Conservation (phyloP, 1,140 invertebrate genomes). For the Lordiphosa clarofinis region DNA sequence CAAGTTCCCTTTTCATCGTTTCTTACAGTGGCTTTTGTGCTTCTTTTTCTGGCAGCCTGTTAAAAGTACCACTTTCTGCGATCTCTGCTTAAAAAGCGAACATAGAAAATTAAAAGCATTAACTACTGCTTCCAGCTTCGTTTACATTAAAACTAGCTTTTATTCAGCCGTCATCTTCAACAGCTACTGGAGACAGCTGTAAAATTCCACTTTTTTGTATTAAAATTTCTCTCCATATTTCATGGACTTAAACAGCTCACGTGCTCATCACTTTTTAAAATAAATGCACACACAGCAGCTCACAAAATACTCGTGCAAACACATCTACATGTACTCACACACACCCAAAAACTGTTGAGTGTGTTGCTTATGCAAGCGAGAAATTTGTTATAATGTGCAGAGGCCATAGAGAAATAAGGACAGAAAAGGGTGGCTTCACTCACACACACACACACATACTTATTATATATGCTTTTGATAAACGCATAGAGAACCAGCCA, state of each 20-base stretch:
- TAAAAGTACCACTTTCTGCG: too few relatives aligned
- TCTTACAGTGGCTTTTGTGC: too few relatives aligned
- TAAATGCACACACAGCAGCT: conserved; percentile 4
- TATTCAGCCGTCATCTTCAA: too few relatives aligned
- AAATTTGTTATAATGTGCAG: conserved; percentile 75
- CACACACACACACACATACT: conserved; percentile 36
- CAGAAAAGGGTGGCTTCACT: conserved; percentile 31
- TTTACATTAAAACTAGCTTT: too few relatives aligned
- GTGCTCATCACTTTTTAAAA: conserved; percentile 2
- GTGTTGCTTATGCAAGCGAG: conserved; percentile 73
- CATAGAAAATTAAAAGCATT: too few relatives aligned
- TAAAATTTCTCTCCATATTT: too few relatives aligned
- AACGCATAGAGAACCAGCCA: conserved; percentile 68
- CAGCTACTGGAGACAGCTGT: too few relatives aligned
- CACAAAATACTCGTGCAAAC: conserved; percentile 1
- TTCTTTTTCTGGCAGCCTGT: too few relatives aligned
- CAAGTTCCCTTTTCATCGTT: too few relatives aligned
- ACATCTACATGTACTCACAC: conserved; percentile 12
- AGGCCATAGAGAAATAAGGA: conserved; percentile 47
- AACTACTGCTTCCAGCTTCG: too few relatives aligned
- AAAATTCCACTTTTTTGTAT: too few relatives aligned
- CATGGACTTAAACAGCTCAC: conserved; percentile 1
- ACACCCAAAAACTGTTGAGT: conserved; percentile 38
- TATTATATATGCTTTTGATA: conserved; percentile 62
- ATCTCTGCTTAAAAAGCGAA: too few relatives aligned